Evolutionary conservation across 2,113 vertebrate species (phyloP), one percentile per base, ranked within the genome.

Genomic region (Chrysochloris asiatica): DNA sequence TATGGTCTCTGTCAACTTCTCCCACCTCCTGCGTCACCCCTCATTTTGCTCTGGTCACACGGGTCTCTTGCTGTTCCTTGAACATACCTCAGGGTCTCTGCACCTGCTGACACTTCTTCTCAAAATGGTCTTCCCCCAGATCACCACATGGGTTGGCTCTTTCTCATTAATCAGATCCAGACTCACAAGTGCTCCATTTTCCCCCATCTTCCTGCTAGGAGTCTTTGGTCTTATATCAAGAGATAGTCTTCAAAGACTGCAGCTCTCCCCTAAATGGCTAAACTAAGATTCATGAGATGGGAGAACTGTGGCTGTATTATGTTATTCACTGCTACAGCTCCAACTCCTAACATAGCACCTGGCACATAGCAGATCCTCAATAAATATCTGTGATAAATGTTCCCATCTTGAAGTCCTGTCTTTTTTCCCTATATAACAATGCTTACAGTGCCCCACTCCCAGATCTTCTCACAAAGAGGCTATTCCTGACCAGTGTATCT

Each of bases 91-190:
- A 72, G 48, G 71, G 41, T 6, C 65, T 89, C 12, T 92, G 80
- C 14, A 41, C 17, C 47, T 36, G 69, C 38, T 45, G 50, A 83
- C 3, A 28, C 28, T n/a, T 43, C 73, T 81, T n/a, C 36, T 71
- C 3, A 4, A 67, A 83, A 82, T 83, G 43, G 17, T 59, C n/a
- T 83, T 79, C 21, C 26, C 36, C 67, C n/a, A 59, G 72, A 83
- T 69, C 41, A 67, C 73, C 54, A 87, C 8, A 61, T 17, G 36
- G 65, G n/a, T 33, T 75, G 21, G 36, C 65, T 79, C 36, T n/a
- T n/a, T n/a, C 21, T 59, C 59, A 88, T 80, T 65, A 75, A 61
- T 84, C 47, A 86, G 73, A 89, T n/a, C n/a, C n/a, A n/a, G n/a
- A n/a, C n/a, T n/a, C n/a, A n/a, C n/a, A n/a, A n/a, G n/a, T n/a